Conservation (phyloP, 2,113 vertebrate species). For the Xyliphius kryptos region DNA sequence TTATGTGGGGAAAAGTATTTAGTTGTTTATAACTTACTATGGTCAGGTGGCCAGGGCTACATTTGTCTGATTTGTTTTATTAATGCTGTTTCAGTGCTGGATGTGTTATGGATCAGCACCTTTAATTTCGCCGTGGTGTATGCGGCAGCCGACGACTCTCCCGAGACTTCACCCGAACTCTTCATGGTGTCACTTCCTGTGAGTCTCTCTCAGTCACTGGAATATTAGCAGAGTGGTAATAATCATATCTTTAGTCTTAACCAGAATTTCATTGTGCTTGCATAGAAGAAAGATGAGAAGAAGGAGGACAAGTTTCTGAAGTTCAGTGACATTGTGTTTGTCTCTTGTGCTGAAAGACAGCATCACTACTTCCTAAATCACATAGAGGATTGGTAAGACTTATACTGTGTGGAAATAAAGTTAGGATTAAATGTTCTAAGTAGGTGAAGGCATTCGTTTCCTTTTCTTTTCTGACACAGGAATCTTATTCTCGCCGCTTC, state of each 20-base stretch:
- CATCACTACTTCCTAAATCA: slow-evolving; percentile 88
- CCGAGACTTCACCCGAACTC: slow-evolving; percentile 84
- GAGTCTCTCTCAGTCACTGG: slow-evolving; percentile 50
- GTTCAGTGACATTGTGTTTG: slow-evolving; percentile 85
- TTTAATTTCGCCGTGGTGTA: slow-evolving; percentile 85
- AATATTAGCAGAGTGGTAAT: too few relatives aligned
- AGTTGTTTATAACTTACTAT: too few relatives aligned
- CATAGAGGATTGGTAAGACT: slow-evolving; percentile 90
- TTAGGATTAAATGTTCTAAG: too few relatives aligned
- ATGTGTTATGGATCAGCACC: slow-evolving; percentile 89
- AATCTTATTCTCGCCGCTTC: slow-evolving; percentile 86
- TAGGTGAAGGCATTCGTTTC: too few relatives aligned
- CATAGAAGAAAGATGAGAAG: slow-evolving; percentile 90
- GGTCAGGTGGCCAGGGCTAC: too few relatives aligned
- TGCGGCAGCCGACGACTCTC: slow-evolving; percentile 80
- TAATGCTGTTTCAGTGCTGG: slow-evolving; percentile 83
- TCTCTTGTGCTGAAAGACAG: slow-evolving; percentile 77
- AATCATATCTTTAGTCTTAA: too few relatives aligned
- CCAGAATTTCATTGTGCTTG: not conserved
- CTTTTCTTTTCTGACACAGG: slow-evolving; percentile 68
- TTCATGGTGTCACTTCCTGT: slow-evolving; percentile 85
- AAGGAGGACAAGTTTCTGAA: slow-evolving; percentile 80
- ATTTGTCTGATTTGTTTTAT: too few relatives aligned
- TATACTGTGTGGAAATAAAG: too few relatives aligned
- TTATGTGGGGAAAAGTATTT: too few relatives aligned